Conservation (phyloP, 1,140 invertebrate species). For the Hylyphantes graminicola region DNA sequence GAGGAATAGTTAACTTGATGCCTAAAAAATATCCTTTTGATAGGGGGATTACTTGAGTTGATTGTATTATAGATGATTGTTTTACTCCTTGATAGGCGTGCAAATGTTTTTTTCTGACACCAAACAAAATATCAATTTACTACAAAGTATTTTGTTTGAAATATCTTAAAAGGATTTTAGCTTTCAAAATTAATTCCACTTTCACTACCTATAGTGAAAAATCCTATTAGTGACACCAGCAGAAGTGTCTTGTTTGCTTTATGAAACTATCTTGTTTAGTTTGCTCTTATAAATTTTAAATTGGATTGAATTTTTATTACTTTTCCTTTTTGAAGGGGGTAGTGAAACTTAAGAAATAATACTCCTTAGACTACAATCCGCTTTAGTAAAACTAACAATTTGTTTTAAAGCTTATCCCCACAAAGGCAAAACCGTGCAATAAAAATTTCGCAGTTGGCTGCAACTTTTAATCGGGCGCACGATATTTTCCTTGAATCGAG, state of each 20-base stretch:
- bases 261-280: constrained; percentile 41
- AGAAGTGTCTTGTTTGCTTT: constrained; percentile 28
- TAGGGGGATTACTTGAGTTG: no score
- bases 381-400: constrained; percentile 48
- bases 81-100: no score
- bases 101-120: neutral
- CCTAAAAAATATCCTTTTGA: no score
- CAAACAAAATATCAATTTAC: constrained; percentile 2
- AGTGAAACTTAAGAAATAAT: constrained; percentile 40
- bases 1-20: no score
- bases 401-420: constrained; percentile 32
- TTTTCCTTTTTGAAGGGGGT: neutral
- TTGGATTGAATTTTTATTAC: constrained; percentile 31
- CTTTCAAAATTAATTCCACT: constrained; percentile 37
- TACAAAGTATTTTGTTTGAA: constrained; percentile 34
- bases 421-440: neutral
- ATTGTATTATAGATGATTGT: no score
- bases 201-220: constrained; percentile 7
- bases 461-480: constrained; percentile 41
- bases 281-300: constrained; percentile 50
- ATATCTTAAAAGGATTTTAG: constrained; percentile 30
- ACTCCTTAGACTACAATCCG: neutral
- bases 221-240: constrained; percentile 37
- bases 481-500: constrained; percentile 19
- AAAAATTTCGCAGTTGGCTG: constrained; percentile 22